Evolutionary conservation across 2,797 vertebrate genomes (phyloP), one percentile per base, ranked within the genome.

Genomic region (Oryzias dopingdopingensis): DNA sequence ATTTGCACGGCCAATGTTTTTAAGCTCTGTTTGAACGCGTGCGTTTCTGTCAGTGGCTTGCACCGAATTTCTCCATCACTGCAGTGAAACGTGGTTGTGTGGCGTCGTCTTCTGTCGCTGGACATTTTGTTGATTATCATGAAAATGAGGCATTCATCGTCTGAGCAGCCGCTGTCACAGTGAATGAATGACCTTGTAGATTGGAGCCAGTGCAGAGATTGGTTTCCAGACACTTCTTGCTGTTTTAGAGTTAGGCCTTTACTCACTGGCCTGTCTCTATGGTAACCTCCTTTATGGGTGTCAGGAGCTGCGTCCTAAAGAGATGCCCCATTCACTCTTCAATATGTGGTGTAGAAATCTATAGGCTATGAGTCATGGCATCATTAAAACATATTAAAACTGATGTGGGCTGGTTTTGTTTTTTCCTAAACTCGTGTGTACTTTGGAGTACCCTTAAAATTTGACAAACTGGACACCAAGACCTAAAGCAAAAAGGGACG

Each of bases 201-300:
- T 73, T 48, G 74, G 82, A 85, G 72, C 76, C 66, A 65, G 79
- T 72, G 50, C 69, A 62, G 75, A 75, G 82, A 90, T 86, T 90
- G 82, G 83, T 83, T 91, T 91, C 83, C 69, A 88, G 86, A 91
- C 89, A 87, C 82, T 86, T 89, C 82, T 80, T 77, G 80, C 86
- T 87, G 84, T 87, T 84, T 86, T 81, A 80, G 86, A 89, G 82
- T 86, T 86, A 72, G 89, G 84, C 90, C 88, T 88, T 2, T 22
- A 78, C 87, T 89, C 72, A 61, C 87, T 89, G 85, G 88, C 83
- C 86, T 89, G 90, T 92, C 90, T 91, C 90, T 91, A 92, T 92
- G 91, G 90, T 91, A 92, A 92, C 91, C 85, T 87, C 80, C 82
- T 74, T 89, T 84, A 92, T 86, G 85, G 87, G 84, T 81, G 83